These are phyloP conservation scores for Astreopora myriophthalma DNA, from an alignment of 64 coral and sea anemone genomes.

Conservation along the genomic window DNA sequence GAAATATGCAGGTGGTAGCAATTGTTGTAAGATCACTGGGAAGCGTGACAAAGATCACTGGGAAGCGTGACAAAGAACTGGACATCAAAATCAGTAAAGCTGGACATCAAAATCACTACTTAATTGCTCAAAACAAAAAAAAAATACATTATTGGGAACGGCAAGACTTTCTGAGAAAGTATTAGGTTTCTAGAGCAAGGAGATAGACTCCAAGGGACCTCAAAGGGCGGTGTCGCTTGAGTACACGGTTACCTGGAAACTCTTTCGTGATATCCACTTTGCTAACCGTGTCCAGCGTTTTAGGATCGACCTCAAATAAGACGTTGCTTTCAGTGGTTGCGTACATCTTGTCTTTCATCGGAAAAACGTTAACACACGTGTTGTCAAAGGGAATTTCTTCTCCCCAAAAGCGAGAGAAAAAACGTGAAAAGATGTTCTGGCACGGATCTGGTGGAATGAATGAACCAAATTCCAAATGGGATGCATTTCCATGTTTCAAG, in stretches of 20 bases:
- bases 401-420: slow-evolving; percentile 69
- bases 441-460: slow-evolving; percentile 75
- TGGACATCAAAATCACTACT: no score
- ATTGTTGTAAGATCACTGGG: no score
- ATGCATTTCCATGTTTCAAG: slow-evolving; percentile 1
- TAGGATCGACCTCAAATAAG: slow-evolving; percentile 79
- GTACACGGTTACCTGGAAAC: slow-evolving; percentile 63
- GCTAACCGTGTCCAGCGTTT: slow-evolving; percentile 70
- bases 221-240: no score
- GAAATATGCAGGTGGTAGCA: no score
- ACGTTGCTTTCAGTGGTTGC: slow-evolving; percentile 66
- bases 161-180: no score
- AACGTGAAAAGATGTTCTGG: slow-evolving; percentile 88
- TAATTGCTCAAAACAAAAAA: no score
- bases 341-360: slow-evolving; percentile 78
- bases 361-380: slow-evolving; percentile 53
- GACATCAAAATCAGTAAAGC: no score
- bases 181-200: no score
- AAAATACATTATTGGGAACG: no score
- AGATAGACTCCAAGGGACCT: no score
- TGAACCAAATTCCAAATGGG: slow-evolving; percentile 70
- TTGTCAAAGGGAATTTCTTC: slow-evolving; percentile 57
- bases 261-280: slow-evolving; percentile 45
- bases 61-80: no score
- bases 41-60: no score